Evolutionary conservation across 2,797 vertebrate species (phyloP), one percentile per base, ranked within the genome.

Genomic region (Sebastes variabilis): DNA sequence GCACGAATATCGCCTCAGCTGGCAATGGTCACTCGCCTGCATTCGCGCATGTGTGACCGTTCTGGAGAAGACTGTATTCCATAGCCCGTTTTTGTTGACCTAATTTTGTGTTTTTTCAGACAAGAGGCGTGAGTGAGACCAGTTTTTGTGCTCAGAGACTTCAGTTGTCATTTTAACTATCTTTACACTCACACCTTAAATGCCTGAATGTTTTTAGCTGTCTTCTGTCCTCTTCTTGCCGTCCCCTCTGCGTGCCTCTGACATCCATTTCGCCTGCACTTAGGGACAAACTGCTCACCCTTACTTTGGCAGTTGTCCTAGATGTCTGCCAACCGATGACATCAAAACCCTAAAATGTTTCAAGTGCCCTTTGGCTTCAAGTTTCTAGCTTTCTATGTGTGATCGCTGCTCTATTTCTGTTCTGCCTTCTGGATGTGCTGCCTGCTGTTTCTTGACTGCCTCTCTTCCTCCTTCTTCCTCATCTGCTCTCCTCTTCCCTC

Each of bases 361-460:
- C 25, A 62, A 49, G 60, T 79, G 77, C 78, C 80, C 85, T 82
- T 83, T 83, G 71, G 73, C 73, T 85, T 80, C n/a, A n/a, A 61
- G 27, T 70, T 55, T 65, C 67, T 42, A 13, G 71, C 67, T 61
- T 70, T 81, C 54, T 58, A 3, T 6, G 3, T 64, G 72, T 34
- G 68, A 85, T 72, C 46, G 18, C 73, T 79, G 70, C 75, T 89
- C 66, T 74, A 18, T 89, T 82, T 90, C 64, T 81, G 64, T 66
- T 83, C 11, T 71, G 75, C 77, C 69, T 84, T 66, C 71, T 66
- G 64, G 34, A 87, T 65, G 32, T 36, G 34, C 64, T 56, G 42
- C 75, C 54, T 83, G 72, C 69, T 77, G 62, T 83, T 81, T 80
- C 65, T 38, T 29, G 6, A 66, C 55, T 82, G 62, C 86, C 30